Conservation (phyloP, 1,140 invertebrate genomes). For the Drosophila funebris region DNA sequence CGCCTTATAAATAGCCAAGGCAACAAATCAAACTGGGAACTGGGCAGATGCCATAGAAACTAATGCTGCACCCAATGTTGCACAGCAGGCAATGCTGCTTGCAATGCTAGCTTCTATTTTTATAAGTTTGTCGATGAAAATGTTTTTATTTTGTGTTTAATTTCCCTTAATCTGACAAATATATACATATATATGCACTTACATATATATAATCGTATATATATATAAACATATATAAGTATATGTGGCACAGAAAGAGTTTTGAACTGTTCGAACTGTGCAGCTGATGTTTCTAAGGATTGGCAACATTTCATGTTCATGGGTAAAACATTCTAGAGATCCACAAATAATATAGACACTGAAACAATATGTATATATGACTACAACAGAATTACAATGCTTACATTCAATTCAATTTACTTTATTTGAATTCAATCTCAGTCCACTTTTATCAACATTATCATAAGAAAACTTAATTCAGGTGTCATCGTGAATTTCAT, state of each 20-base stretch:
- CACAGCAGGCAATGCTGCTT: constrained; percentile 32
- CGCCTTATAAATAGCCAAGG: constrained; percentile 52
- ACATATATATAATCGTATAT: constrained; percentile 10
- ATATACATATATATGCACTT: background rate
- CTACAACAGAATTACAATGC: too few species aligned
- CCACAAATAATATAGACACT: too few species aligned
- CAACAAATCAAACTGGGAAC: constrained; percentile 46
- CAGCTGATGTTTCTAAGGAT: background rate
- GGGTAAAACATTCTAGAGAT: too few species aligned
- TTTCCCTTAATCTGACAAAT: constrained; percentile 26
- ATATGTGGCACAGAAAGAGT: constrained; percentile 29
- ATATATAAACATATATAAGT: constrained; percentile 2
- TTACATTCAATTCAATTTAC: too few species aligned
- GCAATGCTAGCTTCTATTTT: constrained; percentile 38
- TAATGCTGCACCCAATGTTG: constrained; percentile 23
- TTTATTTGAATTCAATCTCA: too few species aligned
- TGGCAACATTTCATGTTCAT: too few species aligned
- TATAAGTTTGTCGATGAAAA: constrained; percentile 26
- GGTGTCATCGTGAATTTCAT: background rate
- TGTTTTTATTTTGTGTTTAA: constrained; percentile 35
- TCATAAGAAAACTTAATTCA: too few species aligned
- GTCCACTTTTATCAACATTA: too few species aligned
- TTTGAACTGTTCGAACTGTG: background rate
- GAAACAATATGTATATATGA: too few species aligned
- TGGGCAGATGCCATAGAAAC: constrained; percentile 4